These are phyloP conservation scores for Capitulum mitella DNA, from an alignment of 2,888 invertebrate species.

Conservation along the genomic window DNA sequence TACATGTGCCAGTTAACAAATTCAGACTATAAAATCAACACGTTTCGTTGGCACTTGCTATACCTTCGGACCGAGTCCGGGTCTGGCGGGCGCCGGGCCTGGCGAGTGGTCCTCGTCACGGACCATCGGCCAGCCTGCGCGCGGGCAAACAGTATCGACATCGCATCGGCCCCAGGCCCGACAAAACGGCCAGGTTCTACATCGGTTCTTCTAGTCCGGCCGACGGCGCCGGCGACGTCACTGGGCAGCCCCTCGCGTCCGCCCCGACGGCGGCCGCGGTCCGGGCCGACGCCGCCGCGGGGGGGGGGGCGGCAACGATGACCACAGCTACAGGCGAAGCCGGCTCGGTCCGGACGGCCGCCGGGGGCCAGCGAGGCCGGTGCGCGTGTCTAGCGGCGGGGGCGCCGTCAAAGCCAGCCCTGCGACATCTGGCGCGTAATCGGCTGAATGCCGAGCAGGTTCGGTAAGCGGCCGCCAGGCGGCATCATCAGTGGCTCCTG, in stretches of 20 bases:
- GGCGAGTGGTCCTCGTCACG: too few species aligned
- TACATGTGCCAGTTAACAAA: background rate
- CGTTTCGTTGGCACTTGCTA: background rate
- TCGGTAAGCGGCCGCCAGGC: slow-evolving; percentile 17
- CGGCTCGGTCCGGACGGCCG: background rate
- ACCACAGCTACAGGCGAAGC: background rate
- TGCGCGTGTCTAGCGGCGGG: background rate
- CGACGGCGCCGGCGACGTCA: background rate
- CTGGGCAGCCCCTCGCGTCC: background rate
- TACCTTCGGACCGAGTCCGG: background rate
- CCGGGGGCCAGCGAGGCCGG: background rate
- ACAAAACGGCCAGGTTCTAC: too few species aligned
- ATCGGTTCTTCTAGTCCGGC: background rate
- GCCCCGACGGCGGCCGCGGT: too few species aligned
- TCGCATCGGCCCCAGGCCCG: too few species aligned
- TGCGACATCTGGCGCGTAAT: slow-evolving; percentile 35
- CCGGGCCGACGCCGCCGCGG: background rate
- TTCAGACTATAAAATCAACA: background rate
- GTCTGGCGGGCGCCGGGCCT: too few species aligned
- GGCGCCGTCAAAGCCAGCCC: slow-evolving; percentile 35
- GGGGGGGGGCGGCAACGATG: background rate
- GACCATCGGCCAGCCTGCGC: too few species aligned
- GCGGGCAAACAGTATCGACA: too few species aligned
- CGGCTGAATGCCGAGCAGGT: slow-evolving; percentile 35
- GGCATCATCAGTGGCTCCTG: slow-evolving; percentile 16